Percentiles rank a stretch among this genome's conserved stretches.
Evolutionary conservation across 2,113 vertebrate genomes (phyloP).

Genomic region (Melanostigma gelatinosum): DNA sequence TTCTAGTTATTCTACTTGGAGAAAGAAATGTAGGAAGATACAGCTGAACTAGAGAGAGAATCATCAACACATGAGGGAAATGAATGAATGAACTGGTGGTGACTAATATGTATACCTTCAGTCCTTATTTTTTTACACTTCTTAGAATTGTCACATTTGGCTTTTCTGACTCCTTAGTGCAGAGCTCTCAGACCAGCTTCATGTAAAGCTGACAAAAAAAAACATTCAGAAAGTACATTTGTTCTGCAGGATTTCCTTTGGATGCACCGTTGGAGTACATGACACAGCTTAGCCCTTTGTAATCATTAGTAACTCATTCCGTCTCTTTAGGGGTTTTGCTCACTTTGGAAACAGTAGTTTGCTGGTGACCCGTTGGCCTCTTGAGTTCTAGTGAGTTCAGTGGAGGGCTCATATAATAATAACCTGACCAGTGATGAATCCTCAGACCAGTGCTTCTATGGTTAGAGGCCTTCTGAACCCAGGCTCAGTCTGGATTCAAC

Average conservation of each 20-base stretch:
- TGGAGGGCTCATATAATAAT: background rate
- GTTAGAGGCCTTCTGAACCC: conserved; percentile 15
- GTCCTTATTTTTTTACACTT: background rate
- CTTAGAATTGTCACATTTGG: background rate
- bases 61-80: background rate
- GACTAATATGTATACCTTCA: background rate
- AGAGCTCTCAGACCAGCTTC: background rate
- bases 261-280: background rate
- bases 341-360: conserved; percentile 17
- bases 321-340: background rate
- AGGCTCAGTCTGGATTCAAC: conserved; percentile 13
- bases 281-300: background rate
- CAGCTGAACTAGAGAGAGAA: background rate
- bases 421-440: conserved; percentile 25
- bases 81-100: background rate
- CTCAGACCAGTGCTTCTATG: conserved; percentile 4
- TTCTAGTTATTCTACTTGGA: background rate
- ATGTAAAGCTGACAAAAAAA: background rate
- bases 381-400: conserved; percentile 4
- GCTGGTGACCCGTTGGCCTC: conserved; percentile 2
- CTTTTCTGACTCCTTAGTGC: background rate
- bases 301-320: background rate
- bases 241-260: background rate
- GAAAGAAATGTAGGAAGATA: background rate
- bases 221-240: background rate